phyloP scores from a whole-genome alignment of 2,888 invertebrate species.

The Cephus pygmeus region DNA sequence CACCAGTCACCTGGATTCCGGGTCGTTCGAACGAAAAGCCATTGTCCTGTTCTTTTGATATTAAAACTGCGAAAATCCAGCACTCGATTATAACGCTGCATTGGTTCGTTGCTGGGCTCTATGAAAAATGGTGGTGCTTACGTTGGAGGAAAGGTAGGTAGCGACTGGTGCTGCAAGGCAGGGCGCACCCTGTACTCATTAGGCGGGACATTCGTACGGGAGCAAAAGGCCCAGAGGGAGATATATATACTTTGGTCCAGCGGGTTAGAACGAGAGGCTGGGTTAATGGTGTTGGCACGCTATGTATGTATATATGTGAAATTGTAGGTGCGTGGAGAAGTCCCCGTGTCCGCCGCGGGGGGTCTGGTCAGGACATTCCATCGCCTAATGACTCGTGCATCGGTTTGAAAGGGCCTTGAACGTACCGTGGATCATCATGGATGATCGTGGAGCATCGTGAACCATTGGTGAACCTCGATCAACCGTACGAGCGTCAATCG shows the following conservation, averaged over 20 bases:
- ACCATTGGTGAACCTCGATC: constrained; percentile 21
- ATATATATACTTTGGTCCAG: not conserved
- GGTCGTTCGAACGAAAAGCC: no score
- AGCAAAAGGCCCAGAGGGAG: not conserved
- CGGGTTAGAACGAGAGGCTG: not conserved
- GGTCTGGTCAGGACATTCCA: constrained; percentile 31
- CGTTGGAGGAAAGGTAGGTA: not conserved
- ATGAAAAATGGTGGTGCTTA: not conserved
- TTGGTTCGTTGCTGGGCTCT: not conserved
- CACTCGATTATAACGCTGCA: not conserved
- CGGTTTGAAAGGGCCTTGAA: constrained; percentile 28
- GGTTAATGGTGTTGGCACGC: not conserved
- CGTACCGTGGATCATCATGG: constrained; percentile 34
- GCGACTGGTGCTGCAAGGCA: not conserved
- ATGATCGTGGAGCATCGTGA: constrained; percentile 29
- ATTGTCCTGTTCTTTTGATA: not conserved
- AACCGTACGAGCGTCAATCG: not conserved
- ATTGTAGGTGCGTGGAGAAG: not conserved
- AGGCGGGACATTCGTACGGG: not conserved
- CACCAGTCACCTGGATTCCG: no score
- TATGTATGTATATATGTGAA: not conserved
- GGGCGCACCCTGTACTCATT: constrained; percentile 3
- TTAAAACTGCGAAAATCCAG: not conserved
- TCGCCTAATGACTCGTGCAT: constrained; percentile 38
- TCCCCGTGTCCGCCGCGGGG: constrained; percentile 5